Conservation (phyloP, 2,113 vertebrate species). For the Oophaga pumilio region DNA sequence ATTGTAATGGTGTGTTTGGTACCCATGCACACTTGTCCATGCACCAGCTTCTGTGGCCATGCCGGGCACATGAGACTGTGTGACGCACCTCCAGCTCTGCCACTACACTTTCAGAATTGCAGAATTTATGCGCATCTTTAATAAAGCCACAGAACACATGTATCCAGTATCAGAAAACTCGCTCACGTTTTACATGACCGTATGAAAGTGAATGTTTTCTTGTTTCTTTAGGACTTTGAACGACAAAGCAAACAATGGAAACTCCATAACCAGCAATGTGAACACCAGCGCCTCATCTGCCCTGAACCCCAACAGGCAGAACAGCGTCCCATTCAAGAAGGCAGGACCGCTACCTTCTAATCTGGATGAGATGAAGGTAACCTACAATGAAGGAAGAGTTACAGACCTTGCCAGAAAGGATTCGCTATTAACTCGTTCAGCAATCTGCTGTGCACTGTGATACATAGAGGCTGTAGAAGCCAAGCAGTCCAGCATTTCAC, state of each 20-base stretch:
- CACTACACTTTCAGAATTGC: too few species aligned
- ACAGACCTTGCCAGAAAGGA: too few species aligned
- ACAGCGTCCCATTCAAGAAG: conserved; percentile 76
- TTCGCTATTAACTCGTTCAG: too few species aligned
- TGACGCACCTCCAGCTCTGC: too few species aligned
- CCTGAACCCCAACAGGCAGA: conserved; percentile 74
- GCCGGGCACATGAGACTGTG: too few species aligned
- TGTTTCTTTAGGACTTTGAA: conserved; percentile 77
- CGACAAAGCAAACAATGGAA: conserved; percentile 79
- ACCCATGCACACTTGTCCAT: neutral
- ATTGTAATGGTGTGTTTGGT: neutral
- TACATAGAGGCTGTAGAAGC: too few species aligned
- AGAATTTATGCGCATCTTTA: too few species aligned
- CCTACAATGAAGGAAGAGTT: too few species aligned
- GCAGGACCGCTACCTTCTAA: conserved; percentile 88
- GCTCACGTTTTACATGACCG: neutral
- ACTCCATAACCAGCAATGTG: conserved; percentile 63
- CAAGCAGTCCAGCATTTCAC: too few species aligned
- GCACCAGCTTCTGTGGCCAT: neutral
- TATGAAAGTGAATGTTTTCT: neutral
- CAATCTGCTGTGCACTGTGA: too few species aligned
- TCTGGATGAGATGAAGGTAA: conserved; percentile 95
- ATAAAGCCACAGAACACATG: neutral
- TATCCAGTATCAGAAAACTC: neutral
- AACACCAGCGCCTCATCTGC: conserved; percentile 71